A percentile compares a stretch with the other conserved stretches of the same genome.
Conservation (phyloP, 1,140 invertebrate species). For the Oscheius sp. region DNA sequence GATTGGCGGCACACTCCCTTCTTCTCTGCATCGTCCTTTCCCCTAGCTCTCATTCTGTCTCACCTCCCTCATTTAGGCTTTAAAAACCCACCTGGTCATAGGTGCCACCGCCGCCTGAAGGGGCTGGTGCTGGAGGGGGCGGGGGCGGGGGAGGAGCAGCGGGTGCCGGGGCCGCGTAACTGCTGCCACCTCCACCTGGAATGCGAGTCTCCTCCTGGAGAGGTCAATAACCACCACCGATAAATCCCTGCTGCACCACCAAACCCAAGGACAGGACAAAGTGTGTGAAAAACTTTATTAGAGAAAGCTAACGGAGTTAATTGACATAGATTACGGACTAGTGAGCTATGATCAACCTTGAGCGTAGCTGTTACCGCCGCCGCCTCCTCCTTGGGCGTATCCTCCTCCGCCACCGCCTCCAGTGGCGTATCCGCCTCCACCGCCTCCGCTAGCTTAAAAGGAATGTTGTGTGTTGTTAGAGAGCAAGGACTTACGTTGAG, state of each 20-base stretch:
- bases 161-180: neutral
- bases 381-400: neutral
- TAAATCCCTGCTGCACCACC: neutral
- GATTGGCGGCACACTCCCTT: conserved; percentile 9
- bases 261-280: neutral
- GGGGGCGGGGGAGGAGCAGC: neutral
- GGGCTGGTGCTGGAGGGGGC: conserved; percentile 12
- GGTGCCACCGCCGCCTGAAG: conserved; percentile 12
- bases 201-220: no score
- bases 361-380: neutral
- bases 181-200: neutral
- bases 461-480: no score
- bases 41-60: no score
- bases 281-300: neutral
- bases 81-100: no score
- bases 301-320: neutral
- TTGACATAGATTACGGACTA: neutral
- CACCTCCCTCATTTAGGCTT: no score
- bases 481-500: no score
- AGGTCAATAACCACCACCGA: neutral
- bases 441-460: neutral
- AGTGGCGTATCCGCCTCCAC: neutral
- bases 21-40: no score
- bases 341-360: neutral
- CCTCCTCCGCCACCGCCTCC: neutral